phyloP scores from a whole-genome alignment of 2,113 vertebrate species.

The Ceyx melanurus region DNA sequence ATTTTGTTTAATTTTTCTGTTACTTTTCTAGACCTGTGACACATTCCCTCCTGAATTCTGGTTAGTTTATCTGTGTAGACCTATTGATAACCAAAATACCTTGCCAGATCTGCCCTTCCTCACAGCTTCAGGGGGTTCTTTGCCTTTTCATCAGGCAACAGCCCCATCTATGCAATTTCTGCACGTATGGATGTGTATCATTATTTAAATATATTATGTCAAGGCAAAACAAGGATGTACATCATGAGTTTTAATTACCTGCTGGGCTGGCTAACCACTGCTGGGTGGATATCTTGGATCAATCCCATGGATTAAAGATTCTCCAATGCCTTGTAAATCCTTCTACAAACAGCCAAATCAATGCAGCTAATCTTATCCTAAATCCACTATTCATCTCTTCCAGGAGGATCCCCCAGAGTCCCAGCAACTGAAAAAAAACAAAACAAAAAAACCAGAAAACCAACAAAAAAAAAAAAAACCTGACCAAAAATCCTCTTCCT shows the following conservation, averaged over 20 bases:
- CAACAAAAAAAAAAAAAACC: neutral
- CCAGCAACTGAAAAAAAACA: neutral
- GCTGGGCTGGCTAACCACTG: neutral
- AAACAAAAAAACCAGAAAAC: neutral
- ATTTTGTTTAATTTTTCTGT: neutral
- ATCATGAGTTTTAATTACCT: neutral
- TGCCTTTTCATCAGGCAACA: neutral
- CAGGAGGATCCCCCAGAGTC: neutral
- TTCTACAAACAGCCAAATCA: neutral
- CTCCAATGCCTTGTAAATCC: neutral
- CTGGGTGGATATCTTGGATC: neutral
- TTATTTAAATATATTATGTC: neutral
- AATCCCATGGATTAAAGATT: neutral
- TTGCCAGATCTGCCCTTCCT: neutral
- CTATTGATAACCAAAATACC: too few species aligned
- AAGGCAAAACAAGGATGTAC: neutral
- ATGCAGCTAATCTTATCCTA: neutral
- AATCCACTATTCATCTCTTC: neutral
- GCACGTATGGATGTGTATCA: neutral
- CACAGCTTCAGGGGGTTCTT: neutral
- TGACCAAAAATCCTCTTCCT: neutral
- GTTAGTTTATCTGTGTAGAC: neutral
- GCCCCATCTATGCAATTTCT: neutral
- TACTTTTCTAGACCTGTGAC: neutral
- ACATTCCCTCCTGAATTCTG: neutral